Conservation (phyloP, 2,888 invertebrate genomes). For the Polydesmus complanatus region DNA sequence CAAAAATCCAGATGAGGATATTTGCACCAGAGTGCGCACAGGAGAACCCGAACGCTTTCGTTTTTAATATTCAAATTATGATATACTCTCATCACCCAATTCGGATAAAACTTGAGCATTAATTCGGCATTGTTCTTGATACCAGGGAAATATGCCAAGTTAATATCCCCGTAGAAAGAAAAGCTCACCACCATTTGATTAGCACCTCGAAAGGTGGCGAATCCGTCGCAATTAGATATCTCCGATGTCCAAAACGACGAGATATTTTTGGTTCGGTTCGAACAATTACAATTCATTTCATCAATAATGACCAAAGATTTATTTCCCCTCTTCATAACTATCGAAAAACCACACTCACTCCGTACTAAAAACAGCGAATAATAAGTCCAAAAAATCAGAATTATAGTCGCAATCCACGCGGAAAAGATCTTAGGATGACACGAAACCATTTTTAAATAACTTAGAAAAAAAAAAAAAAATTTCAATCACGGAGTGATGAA, state of each 20-base stretch:
- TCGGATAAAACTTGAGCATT: conserved; percentile 12
- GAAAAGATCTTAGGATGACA: no score
- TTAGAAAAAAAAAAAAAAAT: no score
- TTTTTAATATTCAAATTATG: conserved; percentile 12
- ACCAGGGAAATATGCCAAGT: neutral
- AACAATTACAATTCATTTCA: neutral
- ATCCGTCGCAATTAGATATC: neutral
- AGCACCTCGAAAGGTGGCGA: neutral
- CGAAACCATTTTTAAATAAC: no score
- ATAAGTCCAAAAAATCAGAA: no score
- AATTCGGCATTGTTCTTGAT: neutral
- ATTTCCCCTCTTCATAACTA: no score
- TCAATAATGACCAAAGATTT: no score
- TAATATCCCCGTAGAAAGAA: conserved; percentile 1
- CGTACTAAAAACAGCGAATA: no score
- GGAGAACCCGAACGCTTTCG: neutral
- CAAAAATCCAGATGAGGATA: conserved; percentile 19
- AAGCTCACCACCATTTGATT: conserved; percentile 4
- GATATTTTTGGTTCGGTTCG: neutral
- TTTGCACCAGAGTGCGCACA: conserved; percentile 15
- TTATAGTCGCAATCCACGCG: no score
- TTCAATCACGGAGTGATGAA: no score
- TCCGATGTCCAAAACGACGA: neutral
- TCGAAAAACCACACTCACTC: no score
- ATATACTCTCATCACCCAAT: conserved; percentile 20